Evolutionary conservation across 2,888 invertebrate species (phyloP).

Genomic region (Drosophila nr. fundita): DNA sequence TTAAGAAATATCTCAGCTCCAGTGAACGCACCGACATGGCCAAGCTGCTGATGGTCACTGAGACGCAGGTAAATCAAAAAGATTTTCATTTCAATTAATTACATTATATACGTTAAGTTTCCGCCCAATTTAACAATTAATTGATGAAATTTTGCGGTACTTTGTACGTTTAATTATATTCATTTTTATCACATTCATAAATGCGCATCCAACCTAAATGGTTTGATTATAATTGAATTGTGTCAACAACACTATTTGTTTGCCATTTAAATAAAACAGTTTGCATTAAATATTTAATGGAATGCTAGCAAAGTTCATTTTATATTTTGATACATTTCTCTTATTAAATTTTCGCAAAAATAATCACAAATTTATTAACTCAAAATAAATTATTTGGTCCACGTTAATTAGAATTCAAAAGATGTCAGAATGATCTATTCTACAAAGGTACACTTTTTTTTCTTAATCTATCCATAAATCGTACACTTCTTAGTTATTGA

Average conservation of each 20-base stretch:
- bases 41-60: constrained; percentile 95
- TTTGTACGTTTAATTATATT: constrained; percentile 25
- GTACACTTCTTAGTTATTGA: not conserved
- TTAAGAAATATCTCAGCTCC: constrained; percentile 97
- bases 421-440: not conserved
- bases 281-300: not conserved
- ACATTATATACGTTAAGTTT: not conserved
- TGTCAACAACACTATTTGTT: constrained; percentile 4
- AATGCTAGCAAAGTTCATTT: not conserved
- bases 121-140: constrained; percentile 10
- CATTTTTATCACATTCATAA: constrained; percentile 11
- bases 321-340: not conserved
- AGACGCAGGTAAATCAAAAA: constrained; percentile 92
- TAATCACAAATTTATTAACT: not conserved
- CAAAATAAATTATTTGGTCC: not conserved
- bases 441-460: not conserved
- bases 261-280: not conserved
- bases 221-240: constrained; percentile 27
- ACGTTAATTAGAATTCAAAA: not conserved
- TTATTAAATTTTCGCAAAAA: not conserved
- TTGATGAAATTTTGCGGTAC: constrained; percentile 10
- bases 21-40: constrained; percentile 98
- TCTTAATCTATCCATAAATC: not conserved
- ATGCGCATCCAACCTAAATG: constrained; percentile 10
- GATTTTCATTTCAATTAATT: not conserved